phyloP scores from a whole-genome alignment of 2,113 vertebrate genomes.

The Parus major region DNA sequence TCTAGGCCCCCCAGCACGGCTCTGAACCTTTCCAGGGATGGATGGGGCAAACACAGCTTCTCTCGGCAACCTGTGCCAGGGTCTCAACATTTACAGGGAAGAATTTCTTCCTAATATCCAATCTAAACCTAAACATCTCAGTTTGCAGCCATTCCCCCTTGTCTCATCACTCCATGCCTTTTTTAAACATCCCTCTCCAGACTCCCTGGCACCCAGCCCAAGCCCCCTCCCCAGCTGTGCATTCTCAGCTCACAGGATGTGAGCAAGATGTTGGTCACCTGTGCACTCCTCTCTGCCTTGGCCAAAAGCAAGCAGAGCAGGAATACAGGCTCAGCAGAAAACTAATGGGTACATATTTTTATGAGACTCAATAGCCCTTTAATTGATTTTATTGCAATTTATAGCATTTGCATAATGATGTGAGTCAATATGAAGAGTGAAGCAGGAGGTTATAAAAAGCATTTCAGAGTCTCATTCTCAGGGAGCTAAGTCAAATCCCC shows the following conservation, averaged over 20 bases:
- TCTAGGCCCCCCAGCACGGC: not conserved
- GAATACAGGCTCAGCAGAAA: slow-evolving; percentile 37
- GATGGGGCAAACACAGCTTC: not conserved
- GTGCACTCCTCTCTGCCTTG: not conserved
- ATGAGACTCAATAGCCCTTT: slow-evolving; percentile 56
- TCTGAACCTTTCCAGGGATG: not conserved
- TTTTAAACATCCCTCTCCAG: not conserved
- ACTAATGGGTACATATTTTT: slow-evolving; percentile 40
- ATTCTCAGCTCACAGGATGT: not conserved
- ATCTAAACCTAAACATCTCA: not conserved
- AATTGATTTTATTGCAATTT: slow-evolving; percentile 70
- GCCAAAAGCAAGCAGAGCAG: not conserved
- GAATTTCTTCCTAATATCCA: not conserved
- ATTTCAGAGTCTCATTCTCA: not conserved
- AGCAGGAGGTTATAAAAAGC: slow-evolving; percentile 46
- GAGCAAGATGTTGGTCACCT: rapidly evolving
- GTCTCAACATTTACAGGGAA: not conserved
- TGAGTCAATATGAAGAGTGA: slow-evolving; percentile 26
- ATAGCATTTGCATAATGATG: slow-evolving; percentile 55
- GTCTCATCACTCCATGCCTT: not conserved
- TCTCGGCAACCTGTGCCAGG: not conserved
- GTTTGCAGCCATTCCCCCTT: not conserved
- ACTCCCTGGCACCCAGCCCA: not conserved
- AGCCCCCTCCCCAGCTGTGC: not conserved
- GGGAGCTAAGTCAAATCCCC: not conserved